A percentile compares a stretch with the other conserved stretches of the same genome.
phyloP scores from a whole-genome alignment of 2,113 vertebrate genomes.

The Hemiprocne comata region DNA sequence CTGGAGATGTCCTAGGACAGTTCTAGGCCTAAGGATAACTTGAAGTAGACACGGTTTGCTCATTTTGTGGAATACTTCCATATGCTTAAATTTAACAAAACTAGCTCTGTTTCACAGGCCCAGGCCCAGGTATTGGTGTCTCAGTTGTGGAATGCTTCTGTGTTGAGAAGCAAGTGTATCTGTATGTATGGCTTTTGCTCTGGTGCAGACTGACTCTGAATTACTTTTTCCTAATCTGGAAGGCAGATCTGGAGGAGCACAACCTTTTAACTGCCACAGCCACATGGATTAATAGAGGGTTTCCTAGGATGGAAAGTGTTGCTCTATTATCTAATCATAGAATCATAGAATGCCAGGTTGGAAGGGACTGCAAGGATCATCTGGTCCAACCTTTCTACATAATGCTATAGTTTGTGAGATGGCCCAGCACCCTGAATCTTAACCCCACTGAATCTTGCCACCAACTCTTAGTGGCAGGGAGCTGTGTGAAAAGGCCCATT shows the following conservation, averaged over 20 bases:
- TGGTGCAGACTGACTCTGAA: background rate
- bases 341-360: no score
- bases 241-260: background rate
- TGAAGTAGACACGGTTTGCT: background rate
- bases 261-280: background rate
- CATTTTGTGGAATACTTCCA: background rate
- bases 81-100: background rate
- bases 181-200: background rate
- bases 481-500: background rate
- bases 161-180: background rate
- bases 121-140: background rate
- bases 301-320: background rate
- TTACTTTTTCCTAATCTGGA: slow-evolving; percentile 29
- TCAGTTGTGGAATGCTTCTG: background rate
- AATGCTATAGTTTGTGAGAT: no score
- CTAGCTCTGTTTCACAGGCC: background rate
- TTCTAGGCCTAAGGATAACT: background rate
- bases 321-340: no score
- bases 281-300: background rate
- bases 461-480: background rate
- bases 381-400: no score
- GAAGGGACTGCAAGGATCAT: no score
- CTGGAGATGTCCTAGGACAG: background rate
- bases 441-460: background rate
- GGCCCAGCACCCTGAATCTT: background rate